Evolutionary conservation across 2,888 invertebrate species (phyloP).

Genomic region (Latrodectus elegans): DNA sequence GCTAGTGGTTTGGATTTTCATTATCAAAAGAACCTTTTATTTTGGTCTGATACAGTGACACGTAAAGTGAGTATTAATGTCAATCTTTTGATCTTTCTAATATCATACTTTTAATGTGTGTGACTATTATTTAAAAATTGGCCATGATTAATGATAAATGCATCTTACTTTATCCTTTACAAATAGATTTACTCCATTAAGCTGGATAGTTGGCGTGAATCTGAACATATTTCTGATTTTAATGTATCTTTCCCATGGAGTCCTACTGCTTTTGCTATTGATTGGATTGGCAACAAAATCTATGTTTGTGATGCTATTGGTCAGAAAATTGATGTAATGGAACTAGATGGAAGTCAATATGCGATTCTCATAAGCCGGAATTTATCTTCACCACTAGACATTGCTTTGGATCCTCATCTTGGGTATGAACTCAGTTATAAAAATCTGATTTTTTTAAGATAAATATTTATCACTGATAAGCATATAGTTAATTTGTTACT

Average conservation of each 20-base stretch:
- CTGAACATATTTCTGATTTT: conserved; percentile 75
- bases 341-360: conserved; percentile 88
- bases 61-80: conserved; percentile 70
- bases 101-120: too few relatives aligned
- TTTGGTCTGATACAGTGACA: conserved; percentile 88
- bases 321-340: conserved; percentile 95
- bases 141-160: too few relatives aligned
- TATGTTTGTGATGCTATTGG: conserved; percentile 95
- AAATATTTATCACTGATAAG: too few relatives aligned
- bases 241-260: conserved; percentile 89
- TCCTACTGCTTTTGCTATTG: conserved; percentile 92
- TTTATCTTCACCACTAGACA: conserved; percentile 90
- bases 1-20: conserved; percentile 92
- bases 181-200: conserved; percentile 71
- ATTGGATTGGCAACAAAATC: conserved; percentile 97
- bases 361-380: conserved; percentile 94
- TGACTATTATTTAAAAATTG: too few relatives aligned
- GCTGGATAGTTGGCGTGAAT: conserved; percentile 69
- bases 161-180: neutral
- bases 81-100: neutral
- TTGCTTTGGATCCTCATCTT: conserved; percentile 92
- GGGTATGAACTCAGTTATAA: conserved; percentile 78
- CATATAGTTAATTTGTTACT: too few relatives aligned
- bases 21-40: conserved; percentile 84
- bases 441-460: too few relatives aligned